Conservation (phyloP, 23 tunicate species). For the Styela plicata region DNA sequence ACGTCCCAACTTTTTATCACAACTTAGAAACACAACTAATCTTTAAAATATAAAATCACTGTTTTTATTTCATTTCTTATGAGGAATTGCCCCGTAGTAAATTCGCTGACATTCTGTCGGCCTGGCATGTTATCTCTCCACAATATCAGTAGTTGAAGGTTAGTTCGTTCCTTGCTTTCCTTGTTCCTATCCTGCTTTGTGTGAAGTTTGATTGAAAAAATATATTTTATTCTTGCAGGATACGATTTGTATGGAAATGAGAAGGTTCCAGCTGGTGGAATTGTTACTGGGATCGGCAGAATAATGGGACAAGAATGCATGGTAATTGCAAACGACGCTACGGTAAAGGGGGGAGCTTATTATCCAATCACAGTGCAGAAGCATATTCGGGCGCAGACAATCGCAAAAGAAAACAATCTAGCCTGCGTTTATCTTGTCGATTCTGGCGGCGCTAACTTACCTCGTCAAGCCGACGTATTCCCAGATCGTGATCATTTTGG, state of each 20-base stretch:
- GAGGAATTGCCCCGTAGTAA: too few species aligned
- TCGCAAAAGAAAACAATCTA: slow-evolving; percentile 88
- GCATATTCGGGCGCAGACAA: slow-evolving; percentile 93
- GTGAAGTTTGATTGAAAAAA: too few species aligned
- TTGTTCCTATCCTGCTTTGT: too few species aligned
- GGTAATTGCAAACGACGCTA: slow-evolving; percentile 98
- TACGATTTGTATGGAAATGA: slow-evolving; percentile 89
- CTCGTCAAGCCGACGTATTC: slow-evolving; percentile 96
- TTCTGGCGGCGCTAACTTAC: slow-evolving; percentile 98
- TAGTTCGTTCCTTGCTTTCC: too few species aligned
- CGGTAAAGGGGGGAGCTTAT: slow-evolving; percentile 97
- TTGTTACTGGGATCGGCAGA: slow-evolving; percentile 94
- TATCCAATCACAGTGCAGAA: slow-evolving; percentile 98
- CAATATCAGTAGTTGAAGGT: too few species aligned
- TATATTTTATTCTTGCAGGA: too few species aligned
- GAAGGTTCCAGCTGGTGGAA: slow-evolving; percentile 95
- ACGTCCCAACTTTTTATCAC: too few species aligned
- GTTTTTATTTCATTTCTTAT: too few species aligned
- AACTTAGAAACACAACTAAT: too few species aligned
- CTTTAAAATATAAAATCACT: too few species aligned
- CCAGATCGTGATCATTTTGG: slow-evolving; percentile 99
- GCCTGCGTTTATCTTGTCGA: slow-evolving; percentile 93
- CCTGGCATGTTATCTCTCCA: too few species aligned
- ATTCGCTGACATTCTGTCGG: too few species aligned
- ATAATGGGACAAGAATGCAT: slow-evolving; percentile 87